Percentiles rank a stretch among this genome's conserved stretches.
Evolutionary conservation across 1,140 invertebrate genomes (phyloP).

Genomic region (Saccostrea cuccullata): DNA sequence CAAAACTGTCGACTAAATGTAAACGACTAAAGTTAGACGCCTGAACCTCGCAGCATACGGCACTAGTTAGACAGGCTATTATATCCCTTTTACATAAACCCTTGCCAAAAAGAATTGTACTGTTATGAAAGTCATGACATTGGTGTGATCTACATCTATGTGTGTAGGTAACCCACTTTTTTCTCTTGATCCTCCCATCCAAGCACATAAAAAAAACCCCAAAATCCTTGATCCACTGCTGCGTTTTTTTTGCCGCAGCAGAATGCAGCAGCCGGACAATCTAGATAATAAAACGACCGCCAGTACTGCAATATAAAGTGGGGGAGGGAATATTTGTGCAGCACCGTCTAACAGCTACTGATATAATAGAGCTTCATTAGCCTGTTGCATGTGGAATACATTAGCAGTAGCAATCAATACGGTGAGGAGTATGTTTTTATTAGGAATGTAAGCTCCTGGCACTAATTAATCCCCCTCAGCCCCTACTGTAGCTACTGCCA

Average conservation of each 20-base stretch:
- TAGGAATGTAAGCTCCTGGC: constrained; percentile 30
- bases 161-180: constrained; percentile 3
- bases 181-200: not conserved
- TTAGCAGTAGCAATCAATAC: constrained; percentile 29
- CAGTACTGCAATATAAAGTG: not conserved
- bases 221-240: not conserved
- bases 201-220: not conserved
- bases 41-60: not conserved
- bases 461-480: constrained; percentile 30
- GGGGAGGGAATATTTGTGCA: constrained; percentile 36
- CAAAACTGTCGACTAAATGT: not conserved
- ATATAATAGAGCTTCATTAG: constrained; percentile 29
- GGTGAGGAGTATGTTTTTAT: constrained; percentile 27
- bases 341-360: constrained; percentile 17
- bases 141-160: not conserved
- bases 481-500: constrained; percentile 4
- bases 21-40: not conserved
- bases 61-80: not conserved
- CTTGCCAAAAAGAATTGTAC: not conserved
- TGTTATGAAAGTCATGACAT: constrained; percentile 25
- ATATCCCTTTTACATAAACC: not conserved
- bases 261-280: not conserved
- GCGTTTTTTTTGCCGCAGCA: not conserved
- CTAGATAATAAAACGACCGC: not conserved
- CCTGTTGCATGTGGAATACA: constrained; percentile 29